Evolutionary conservation across 2,888 invertebrate genomes (phyloP), one percentile per base, ranked within the genome.

Genomic region (Synergus umbraculus): DNA sequence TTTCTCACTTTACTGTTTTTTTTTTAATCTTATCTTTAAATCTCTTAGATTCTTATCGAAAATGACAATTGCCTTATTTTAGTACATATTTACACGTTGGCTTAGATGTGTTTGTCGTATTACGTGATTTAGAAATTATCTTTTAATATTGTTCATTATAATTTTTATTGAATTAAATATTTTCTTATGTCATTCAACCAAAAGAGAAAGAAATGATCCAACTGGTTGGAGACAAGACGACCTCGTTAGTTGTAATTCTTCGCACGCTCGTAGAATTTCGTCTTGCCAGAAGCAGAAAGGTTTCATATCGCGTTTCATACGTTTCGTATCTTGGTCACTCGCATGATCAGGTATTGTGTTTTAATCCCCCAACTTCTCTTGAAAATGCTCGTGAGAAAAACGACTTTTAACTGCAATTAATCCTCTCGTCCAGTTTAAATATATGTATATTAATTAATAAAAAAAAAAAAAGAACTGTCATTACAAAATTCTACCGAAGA

Each of bases 191-290:
- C 37, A 18, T 41, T 60, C 41, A 76, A 18, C 37, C 10, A 44
- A 60, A 41, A 76, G 41, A 22, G 63, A 46, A 60, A 22, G 54
- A 54, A 54, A 54, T 73, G n/a, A 49, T 15, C 54, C 22, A 76
- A 13, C 18, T 41, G 29, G 43, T 64, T 76, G 44, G 58, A 41
- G 29, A 60, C 44, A 64, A 76, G 46, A 15, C n/a, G 76, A 76
- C 63, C 76, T 63, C 76, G 43, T 46, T 22, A 29, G 60, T 63
- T 13, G 58, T 43, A 63, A 76, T 76, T 76, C 76, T 76, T 76
- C 76, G 76, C 76, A 76, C 76, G 76, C 76, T 76, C 64, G 63
- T 76, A 64, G 64, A 76, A 76, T 64, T 76, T 76, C 64, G 76
- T 64, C 63, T 43, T 63, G 54, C 18, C 76, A 76, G 43, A 64